Evolutionary conservation across 35 echinoderm and acorn worm species (phyloP).

Genomic region (Apostichopus californicus): DNA sequence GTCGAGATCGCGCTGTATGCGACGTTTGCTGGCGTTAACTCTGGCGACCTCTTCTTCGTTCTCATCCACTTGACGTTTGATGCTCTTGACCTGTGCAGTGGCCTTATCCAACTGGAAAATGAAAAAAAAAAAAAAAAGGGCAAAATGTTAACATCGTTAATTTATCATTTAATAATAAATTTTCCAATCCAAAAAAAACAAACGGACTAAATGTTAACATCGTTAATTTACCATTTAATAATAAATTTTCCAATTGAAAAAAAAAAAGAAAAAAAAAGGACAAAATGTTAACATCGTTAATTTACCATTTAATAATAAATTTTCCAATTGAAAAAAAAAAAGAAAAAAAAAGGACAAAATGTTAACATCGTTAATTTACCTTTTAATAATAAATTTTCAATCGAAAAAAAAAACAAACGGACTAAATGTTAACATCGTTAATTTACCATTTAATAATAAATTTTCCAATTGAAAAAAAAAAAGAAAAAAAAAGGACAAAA

Average conservation of each 20-base stretch:
- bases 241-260: no score
- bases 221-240: no score
- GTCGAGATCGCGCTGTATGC: constrained; percentile 85
- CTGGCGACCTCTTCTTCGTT: constrained; percentile 86
- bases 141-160: background rate
- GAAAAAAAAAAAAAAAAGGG: background rate
- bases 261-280: background rate
- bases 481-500: no score
- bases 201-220: no score
- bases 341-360: no score
- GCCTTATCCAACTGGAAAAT: constrained; percentile 85
- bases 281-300: background rate
- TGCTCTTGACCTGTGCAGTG: constrained; percentile 71
- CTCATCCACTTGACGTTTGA: constrained; percentile 97
- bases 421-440: background rate
- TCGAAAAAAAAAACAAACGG: background rate
- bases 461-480: no score
- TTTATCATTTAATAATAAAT: background rate
- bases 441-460: background rate
- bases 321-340: no score
- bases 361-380: no score
- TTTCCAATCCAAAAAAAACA: no score
- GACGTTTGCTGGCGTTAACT: constrained; percentile 79
- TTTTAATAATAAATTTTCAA: no score
- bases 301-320: background rate